These are phyloP conservation scores for Drosophila prosaltans DNA, from an alignment of 1,140 invertebrate species.

Conservation along the genomic window DNA sequence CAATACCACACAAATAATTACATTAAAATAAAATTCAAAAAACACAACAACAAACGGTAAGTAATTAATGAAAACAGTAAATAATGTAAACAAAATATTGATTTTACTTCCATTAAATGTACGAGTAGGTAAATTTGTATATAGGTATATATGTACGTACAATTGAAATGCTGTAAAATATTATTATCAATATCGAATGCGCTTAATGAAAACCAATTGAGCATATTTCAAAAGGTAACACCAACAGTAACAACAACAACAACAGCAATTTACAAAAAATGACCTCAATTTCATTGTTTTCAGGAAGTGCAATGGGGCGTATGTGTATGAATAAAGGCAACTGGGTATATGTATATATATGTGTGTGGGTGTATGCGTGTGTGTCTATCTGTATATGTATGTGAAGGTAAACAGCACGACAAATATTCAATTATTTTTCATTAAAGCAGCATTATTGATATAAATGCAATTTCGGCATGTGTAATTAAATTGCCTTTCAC, in stretches of 20 bases:
- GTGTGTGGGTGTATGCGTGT: slow-evolving; percentile 1
- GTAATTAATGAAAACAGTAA: too few relatives aligned
- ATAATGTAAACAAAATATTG: too few relatives aligned
- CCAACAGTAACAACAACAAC: slow-evolving; percentile 26
- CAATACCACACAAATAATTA: too few relatives aligned
- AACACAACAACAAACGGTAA: too few relatives aligned
- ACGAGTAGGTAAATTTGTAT: too few relatives aligned
- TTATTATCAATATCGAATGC: slow-evolving; percentile 28
- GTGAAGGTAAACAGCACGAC: slow-evolving; percentile 43
- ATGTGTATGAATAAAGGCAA: slow-evolving; percentile 15
- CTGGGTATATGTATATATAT: slow-evolving; percentile 9
- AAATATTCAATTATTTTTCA: slow-evolving; percentile 76
- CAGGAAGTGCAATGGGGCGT: slow-evolving; percentile 46
- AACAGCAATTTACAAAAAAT: slow-evolving; percentile 52
- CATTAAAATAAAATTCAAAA: too few relatives aligned
- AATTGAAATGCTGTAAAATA: slow-evolving; percentile 4
- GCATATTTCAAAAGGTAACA: slow-evolving; percentile 39
- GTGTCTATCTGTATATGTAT: slow-evolving; percentile 24
- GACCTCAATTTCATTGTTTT: slow-evolving; percentile 63
- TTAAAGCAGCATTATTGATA: slow-evolving; percentile 67
- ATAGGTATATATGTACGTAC: too few relatives aligned
- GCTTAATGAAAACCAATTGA: slow-evolving; percentile 43
- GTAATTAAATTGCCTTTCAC: slow-evolving; percentile 68
- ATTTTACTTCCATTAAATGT: too few relatives aligned
- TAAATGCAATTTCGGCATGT: slow-evolving; percentile 62